A percentile compares a stretch with the other conserved stretches of the same genome.
phyloP scores from a whole-genome alignment of 1,140 invertebrate genomes.

The Semibalanus balanoides region DNA sequence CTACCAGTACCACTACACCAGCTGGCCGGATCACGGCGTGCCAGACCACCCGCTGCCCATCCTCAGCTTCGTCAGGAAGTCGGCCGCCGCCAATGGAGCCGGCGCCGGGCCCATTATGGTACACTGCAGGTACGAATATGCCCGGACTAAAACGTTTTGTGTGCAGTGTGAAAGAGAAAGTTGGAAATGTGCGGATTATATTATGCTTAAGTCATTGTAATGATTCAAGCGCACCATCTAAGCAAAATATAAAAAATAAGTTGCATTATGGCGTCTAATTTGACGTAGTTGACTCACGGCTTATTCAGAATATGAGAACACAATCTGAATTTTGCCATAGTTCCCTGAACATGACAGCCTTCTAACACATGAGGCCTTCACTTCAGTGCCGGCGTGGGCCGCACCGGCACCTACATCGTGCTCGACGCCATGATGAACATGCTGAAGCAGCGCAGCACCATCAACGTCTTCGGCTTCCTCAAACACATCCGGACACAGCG shows the following conservation, averaged over 20 bases:
- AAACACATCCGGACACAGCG: constrained; percentile 65
- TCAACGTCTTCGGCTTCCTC: constrained; percentile 84
- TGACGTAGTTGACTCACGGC: too few species aligned
- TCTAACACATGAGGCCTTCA: too few species aligned
- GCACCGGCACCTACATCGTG: constrained; percentile 87
- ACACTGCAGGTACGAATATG: constrained; percentile 85
- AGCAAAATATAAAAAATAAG: too few species aligned
- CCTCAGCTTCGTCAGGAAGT: constrained; percentile 83
- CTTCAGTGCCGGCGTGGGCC: constrained; percentile 84
- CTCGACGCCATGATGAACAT: constrained; percentile 91
- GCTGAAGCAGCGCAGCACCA: constrained; percentile 65
- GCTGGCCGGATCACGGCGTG: constrained; percentile 93
- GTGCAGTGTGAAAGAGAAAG: too few species aligned
- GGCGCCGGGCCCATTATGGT: constrained; percentile 85
- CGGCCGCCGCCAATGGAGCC: constrained; percentile 63
- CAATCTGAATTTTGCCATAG: too few species aligned
- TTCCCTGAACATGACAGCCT: too few species aligned
- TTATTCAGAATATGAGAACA: too few species aligned
- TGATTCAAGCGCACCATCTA: too few species aligned
- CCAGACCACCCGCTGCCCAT: constrained; percentile 94
- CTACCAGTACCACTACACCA: constrained; percentile 93
- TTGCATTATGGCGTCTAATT: too few species aligned
- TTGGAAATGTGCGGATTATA: too few species aligned
- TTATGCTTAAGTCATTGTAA: too few species aligned
- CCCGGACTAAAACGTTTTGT: too few species aligned